Evolutionary conservation across 2,888 invertebrate genomes (phyloP).

Genomic region (Timema cristinae): DNA sequence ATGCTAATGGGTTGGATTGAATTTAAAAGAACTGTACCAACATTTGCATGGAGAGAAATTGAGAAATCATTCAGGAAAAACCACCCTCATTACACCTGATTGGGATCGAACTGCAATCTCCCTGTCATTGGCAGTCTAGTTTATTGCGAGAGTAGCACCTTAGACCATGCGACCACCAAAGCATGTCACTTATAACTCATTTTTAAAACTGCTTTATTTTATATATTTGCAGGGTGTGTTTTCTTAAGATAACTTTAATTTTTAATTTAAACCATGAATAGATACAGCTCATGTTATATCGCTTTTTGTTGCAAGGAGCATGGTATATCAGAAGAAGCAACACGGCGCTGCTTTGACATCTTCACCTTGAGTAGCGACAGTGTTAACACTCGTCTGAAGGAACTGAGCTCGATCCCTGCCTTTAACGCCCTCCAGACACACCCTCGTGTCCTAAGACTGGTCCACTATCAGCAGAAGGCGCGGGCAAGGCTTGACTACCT

Average conservation of each 20-base stretch:
- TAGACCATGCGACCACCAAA: too few species aligned
- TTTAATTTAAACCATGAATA: not conserved
- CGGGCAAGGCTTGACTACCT: conserved; percentile 51
- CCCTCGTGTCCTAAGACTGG: conserved; percentile 53
- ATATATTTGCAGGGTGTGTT: not conserved
- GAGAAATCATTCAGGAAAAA: too few species aligned
- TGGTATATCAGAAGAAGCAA: conserved; percentile 53
- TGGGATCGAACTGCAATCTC: too few species aligned
- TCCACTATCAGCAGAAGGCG: conserved; percentile 50
- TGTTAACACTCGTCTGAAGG: conserved; percentile 54
- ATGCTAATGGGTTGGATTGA: too few species aligned
- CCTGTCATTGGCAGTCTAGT: too few species aligned
- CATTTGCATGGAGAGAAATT: too few species aligned
- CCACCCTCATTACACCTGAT: too few species aligned
- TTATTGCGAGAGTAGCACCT: too few species aligned
- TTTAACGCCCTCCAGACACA: conserved; percentile 57
- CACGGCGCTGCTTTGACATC: conserved; percentile 52
- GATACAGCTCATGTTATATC: too few species aligned
- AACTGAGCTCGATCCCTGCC: conserved; percentile 55
- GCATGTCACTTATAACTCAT: too few species aligned
- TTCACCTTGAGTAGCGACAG: conserved; percentile 57
- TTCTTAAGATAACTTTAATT: not conserved
- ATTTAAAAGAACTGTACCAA: too few species aligned
- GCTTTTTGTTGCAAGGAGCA: conserved; percentile 47
- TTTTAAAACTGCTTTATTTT: not conserved